Percentiles rank a stretch among this genome's conserved stretches.
These are phyloP conservation scores for Phyllopteryx taeniolatus DNA, from an alignment of 2,113 vertebrate species.

Conservation along the genomic window DNA sequence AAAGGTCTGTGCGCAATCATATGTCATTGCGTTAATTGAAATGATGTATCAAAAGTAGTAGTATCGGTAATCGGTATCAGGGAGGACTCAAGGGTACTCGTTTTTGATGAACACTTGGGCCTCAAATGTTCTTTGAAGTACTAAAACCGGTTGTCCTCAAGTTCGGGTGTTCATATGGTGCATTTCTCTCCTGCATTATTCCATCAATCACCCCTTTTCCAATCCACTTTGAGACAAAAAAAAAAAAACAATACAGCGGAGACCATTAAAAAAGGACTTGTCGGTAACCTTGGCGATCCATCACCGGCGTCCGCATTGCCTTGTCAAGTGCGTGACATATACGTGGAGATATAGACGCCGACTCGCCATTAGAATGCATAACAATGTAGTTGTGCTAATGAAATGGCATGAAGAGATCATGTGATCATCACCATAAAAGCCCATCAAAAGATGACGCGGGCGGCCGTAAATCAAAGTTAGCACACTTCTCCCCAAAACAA, in stretches of 20 bases:
- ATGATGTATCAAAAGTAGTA: too few relatives aligned
- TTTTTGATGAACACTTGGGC: not conserved
- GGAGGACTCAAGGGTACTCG: too few relatives aligned
- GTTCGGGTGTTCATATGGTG: not conserved
- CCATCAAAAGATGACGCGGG: slow-evolving; percentile 37
- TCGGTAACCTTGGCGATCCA: slow-evolving; percentile 41
- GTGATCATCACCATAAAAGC: slow-evolving; percentile 49
- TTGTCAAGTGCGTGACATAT: slow-evolving; percentile 49
- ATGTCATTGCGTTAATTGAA: too few relatives aligned
- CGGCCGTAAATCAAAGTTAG: slow-evolving; percentile 32
- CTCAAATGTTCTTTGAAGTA: too few relatives aligned
- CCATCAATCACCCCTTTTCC: slow-evolving; percentile 4
- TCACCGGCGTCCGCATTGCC: slow-evolving; percentile 47
- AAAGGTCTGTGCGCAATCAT: too few relatives aligned
- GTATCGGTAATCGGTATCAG: too few relatives aligned
- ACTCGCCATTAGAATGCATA: slow-evolving; percentile 41
- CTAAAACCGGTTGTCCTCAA: not conserved
- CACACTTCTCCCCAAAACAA: slow-evolving; percentile 52
- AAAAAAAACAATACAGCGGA: slow-evolving; percentile 36
- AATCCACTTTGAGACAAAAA: slow-evolving; percentile 49
- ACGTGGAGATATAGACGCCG: slow-evolving; percentile 8
- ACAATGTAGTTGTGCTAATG: slow-evolving; percentile 46
- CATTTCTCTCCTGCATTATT: not conserved
- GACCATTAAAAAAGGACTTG: slow-evolving; percentile 51
- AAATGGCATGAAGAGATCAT: slow-evolving; percentile 58